Conservation (phyloP, 2,113 vertebrate genomes). For the Podarcis muralis region DNA sequence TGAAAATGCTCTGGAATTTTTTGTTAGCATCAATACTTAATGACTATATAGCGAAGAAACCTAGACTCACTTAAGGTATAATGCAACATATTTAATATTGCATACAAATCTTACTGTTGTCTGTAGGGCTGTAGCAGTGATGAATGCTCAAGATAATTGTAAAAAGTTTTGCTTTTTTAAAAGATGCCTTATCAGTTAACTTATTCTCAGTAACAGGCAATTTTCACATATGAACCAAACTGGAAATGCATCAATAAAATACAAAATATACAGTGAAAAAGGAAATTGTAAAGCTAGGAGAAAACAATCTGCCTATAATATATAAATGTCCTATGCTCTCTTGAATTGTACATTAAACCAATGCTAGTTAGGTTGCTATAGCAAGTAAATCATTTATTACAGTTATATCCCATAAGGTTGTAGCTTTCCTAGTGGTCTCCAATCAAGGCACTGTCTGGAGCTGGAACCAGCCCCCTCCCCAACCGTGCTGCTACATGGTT, state of each 20-base stretch:
- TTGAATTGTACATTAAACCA: neutral
- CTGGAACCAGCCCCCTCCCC: neutral
- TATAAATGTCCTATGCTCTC: neutral
- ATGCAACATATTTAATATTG: constrained; percentile 43
- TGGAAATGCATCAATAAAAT: neutral
- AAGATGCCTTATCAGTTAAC: neutral
- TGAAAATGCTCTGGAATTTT: neutral
- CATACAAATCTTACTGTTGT: constrained; percentile 19
- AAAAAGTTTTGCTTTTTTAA: neutral
- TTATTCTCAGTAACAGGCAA: constrained; percentile 2
- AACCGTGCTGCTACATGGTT: too few species aligned
- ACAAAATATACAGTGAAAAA: neutral
- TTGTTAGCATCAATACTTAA: constrained; percentile 52
- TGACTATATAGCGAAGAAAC: constrained; percentile 16
- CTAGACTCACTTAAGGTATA: constrained; percentile 34
- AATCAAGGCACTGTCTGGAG: neutral
- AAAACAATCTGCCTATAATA: neutral
- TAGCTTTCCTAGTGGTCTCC: neutral
- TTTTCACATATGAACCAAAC: neutral
- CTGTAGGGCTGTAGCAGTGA: constrained; percentile 31
- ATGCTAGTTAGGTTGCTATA: neutral
- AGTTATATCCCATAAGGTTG: neutral
- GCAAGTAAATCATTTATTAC: neutral
- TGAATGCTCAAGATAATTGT: neutral
- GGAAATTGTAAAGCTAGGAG: neutral